These are phyloP conservation scores for Nomada flava DNA, from an alignment of 2,888 invertebrate species.

Conservation along the genomic window DNA sequence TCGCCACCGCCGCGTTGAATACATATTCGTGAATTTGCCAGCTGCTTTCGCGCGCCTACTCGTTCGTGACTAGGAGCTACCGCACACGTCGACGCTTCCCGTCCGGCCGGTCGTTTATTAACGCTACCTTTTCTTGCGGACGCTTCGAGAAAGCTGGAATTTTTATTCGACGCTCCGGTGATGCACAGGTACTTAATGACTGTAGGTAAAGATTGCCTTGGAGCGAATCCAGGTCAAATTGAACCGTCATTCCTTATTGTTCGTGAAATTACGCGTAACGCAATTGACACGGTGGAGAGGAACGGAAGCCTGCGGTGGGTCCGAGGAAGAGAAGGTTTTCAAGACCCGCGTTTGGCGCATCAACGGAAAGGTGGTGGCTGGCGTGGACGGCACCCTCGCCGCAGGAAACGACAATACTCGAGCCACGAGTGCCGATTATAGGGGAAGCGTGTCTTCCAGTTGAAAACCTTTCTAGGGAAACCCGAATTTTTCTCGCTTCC, in stretches of 20 bases:
- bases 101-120: slow-evolving; percentile 27
- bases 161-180: neutral
- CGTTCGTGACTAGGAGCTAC: neutral
- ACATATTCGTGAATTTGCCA: slow-evolving; percentile 37
- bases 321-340: slow-evolving; percentile 32
- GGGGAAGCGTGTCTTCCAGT: slow-evolving; percentile 57
- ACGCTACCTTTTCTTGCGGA: slow-evolving; percentile 29
- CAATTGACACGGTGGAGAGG: slow-evolving; percentile 62
- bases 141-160: slow-evolving; percentile 11
- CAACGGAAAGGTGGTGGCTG: slow-evolving; percentile 20
- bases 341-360: slow-evolving; percentile 68
- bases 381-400: slow-evolving; percentile 42
- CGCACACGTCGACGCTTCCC: slow-evolving; percentile 43
- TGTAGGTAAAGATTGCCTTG: neutral
- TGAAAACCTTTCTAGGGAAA: slow-evolving; percentile 46
- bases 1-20: slow-evolving; percentile 25
- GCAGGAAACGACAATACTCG: slow-evolving; percentile 59
- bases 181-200: no score
- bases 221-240: slow-evolving; percentile 38
- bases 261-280: slow-evolving; percentile 71
- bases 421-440: slow-evolving; percentile 60
- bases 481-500: slow-evolving; percentile 64
- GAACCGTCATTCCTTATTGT: slow-evolving; percentile 44
- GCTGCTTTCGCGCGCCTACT: slow-evolving; percentile 7
- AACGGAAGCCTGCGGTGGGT: slow-evolving; percentile 11